Percentiles rank a stretch among this genome's conserved stretches.
These are phyloP conservation scores for Bradypodion ventrale DNA, from an alignment of 2,797 vertebrate genomes.

Conservation along the genomic window DNA sequence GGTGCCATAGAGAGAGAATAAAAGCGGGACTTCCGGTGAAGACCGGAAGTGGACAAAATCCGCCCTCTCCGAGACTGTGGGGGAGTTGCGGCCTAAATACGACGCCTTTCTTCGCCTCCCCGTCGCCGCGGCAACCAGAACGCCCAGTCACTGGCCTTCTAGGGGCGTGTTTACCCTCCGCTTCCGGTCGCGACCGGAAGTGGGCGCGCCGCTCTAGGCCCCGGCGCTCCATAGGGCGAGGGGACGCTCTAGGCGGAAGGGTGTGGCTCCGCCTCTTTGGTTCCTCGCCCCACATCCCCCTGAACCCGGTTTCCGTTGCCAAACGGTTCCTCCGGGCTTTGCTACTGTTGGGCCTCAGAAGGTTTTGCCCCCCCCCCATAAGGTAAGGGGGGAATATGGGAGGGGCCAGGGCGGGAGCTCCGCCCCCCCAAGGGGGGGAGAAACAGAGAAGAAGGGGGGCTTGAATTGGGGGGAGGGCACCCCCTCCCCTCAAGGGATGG, in stretches of 20 bases:
- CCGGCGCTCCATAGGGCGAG: too few relatives aligned
- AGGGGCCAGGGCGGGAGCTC: too few relatives aligned
- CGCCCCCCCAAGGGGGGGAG: background rate
- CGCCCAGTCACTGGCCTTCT: too few relatives aligned
- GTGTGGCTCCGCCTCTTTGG: background rate
- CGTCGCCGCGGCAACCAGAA: too few relatives aligned
- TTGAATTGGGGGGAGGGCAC: too few relatives aligned
- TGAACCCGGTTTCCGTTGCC: background rate
- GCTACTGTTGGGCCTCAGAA: too few relatives aligned
- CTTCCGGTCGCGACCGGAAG: background rate
- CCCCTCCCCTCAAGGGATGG: too few relatives aligned
- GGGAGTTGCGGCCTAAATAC: background rate
- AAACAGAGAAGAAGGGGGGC: too few relatives aligned
- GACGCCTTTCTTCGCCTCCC: background rate
- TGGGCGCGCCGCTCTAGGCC: background rate
- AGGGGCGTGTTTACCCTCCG: background rate
- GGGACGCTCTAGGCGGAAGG: background rate
- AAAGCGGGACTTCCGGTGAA: too few relatives aligned
- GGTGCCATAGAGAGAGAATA: too few relatives aligned
- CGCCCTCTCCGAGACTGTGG: too few relatives aligned
- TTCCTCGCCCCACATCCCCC: slow-evolving; percentile 17
- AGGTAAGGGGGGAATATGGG: background rate
- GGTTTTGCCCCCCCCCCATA: background rate
- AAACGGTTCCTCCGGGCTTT: slow-evolving; percentile 18
- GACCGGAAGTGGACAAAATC: too few relatives aligned